Evolutionary conservation across 2,888 invertebrate genomes (phyloP), one percentile per base, ranked within the genome.

Genomic region (Pristionchus entomophagus): DNA sequence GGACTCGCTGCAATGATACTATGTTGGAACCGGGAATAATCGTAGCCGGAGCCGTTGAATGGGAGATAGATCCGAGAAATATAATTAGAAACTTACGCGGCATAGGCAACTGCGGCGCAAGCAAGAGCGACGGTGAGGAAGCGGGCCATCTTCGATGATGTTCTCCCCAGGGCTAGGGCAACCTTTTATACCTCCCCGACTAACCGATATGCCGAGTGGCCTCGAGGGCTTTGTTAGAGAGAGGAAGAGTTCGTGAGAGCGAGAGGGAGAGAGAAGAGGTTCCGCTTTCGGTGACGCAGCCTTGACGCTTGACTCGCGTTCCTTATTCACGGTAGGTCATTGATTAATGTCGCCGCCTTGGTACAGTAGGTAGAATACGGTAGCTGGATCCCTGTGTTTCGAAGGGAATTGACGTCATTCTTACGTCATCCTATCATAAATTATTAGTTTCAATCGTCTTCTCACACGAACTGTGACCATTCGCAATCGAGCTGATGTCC

Each of bases 121-220:
- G 82, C 59, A 38, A 82, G 82, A 38, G 56, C 56, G 59, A 82
- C 82, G 59, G 45, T 56, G 59, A 82, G 59, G 59, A 59, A 59
- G 56, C 82, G 56, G 38, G 82, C 56, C 82, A 82, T 82, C 41
- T 29, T 59, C 32, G 53, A 51, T 53, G 80, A 29, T 49, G 51
- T 51, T 14, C 2, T 10, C 17, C 19, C 2, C 19, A 22, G 80
- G 80, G 51, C n/a, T 10, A n/a, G 51, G 22, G 41, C 49, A 51
- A 35, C 22, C 80, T 49, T 49, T 80, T 80, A 49, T 53, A 80
- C 80, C 32, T 19, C 53, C 45, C 45, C 26, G 19, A 51, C 80
- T 80, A 53, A 80, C 80, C 49, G 49, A 49, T 49, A 32, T 35
- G 32, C 3, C 29, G 0, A 17, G 1, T 32, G 32, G 32, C 80